Base-by-base conservation (phyloP, 1,140 invertebrate genomes). In the Meloidogyne floridensis region DNA sequence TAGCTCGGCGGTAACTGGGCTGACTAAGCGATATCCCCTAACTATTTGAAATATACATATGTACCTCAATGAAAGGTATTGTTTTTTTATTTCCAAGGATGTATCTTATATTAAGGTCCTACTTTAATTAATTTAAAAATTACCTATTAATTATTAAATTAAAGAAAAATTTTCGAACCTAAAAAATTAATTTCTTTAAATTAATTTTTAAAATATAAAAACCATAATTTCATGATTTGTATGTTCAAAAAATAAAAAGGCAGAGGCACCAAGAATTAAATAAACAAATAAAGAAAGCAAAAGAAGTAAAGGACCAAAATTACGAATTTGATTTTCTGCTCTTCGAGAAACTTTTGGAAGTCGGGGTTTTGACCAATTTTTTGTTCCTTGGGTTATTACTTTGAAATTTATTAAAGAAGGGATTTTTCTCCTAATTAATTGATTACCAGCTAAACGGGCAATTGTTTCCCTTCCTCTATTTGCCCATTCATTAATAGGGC, bases 241-340 rank as follows among this genome's bases (percentile, higher is more conserved):
- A 43, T 84, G 83, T 72, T 84, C 83, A 42, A 84, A 78, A 18
- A 83, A 75, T 9, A 84, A 74, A 53, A 84, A 86, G 0, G 83
- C 85, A 20, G 83, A 83, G 7, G 83, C 84, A 56, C 83, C 83
- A 51, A 84, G n/a, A 18, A 84, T 15, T 53, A 84, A 72, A 72
- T 84, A 84, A 70, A 84, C 84, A 9, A 85, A 51, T n/a, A 84
- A 51, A 42, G 75, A 70, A 54, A 82, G 18, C 10, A 83, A 43
- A 43, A 83, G 69, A 53, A 83, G 42, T 13, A 82, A 32, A 15
- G 82, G 82, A n/a, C 72, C 82, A 18, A 83, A 32, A 18, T 71
- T 69, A 5, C 75, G 43, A n/a, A 82, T 82, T 51, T 74, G 81
- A 53, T 72, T 69, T 43, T 82, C 43, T 10, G 81, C 43, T 20